Percentiles rank a stretch among this genome's conserved stretches.
Conservation (phyloP, 2,888 invertebrate species). For the Arenicola marina region DNA sequence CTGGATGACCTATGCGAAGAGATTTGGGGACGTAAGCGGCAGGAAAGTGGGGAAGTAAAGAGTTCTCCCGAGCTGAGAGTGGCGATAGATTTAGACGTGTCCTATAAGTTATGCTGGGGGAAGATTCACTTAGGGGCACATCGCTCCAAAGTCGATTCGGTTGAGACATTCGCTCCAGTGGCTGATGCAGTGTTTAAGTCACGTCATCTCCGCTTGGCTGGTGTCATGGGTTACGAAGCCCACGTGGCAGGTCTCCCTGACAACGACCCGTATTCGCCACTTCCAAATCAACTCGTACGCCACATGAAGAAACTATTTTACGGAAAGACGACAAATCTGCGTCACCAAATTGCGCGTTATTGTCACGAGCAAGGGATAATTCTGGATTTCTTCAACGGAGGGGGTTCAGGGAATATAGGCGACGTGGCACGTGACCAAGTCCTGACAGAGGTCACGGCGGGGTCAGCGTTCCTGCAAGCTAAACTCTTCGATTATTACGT, state of each 20-base stretch:
- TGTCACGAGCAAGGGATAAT: not conserved
- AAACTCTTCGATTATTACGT: conserved; percentile 9
- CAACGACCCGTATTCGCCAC: not conserved
- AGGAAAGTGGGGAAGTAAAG: too few relatives aligned
- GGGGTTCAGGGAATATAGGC: conserved; percentile 5
- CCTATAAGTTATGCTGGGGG: not conserved
- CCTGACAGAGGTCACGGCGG: conserved; percentile 9
- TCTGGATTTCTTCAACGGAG: conserved; percentile 12
- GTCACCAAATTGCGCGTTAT: not conserved
- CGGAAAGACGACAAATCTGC: not conserved
- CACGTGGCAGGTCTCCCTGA: conserved; percentile 13
- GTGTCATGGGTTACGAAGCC: conserved; percentile 14
- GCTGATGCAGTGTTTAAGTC: not conserved
- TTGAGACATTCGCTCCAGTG: not conserved
- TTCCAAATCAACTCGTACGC: not conserved
- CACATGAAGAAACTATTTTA: not conserved
- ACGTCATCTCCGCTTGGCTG: not conserved
- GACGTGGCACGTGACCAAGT: not conserved
- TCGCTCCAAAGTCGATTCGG: not conserved
- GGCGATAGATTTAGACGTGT: conserved; percentile 9
- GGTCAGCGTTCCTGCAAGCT: conserved; percentile 11
- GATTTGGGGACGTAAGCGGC: too few relatives aligned
- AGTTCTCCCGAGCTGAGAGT: not conserved
- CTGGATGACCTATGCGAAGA: not conserved
- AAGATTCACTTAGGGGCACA: conserved; percentile 4